Percentiles rank a stretch among this genome's conserved stretches.
phyloP scores from a whole-genome alignment of 2,888 invertebrate species.

The Trachelus tabidus region DNA sequence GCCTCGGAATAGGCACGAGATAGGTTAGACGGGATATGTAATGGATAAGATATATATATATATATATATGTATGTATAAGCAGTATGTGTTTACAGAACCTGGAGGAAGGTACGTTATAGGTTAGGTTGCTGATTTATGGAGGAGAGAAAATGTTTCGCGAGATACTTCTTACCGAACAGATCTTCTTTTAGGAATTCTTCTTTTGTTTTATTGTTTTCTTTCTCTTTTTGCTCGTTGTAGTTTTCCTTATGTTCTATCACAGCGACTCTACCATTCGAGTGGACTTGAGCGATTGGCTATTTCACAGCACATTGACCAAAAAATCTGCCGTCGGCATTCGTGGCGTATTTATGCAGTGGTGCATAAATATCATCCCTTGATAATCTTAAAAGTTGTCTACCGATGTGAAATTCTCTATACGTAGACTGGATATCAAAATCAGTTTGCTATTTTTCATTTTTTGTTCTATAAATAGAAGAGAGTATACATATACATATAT shows the following conservation, averaged over 20 bases:
- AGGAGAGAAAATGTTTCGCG: not conserved
- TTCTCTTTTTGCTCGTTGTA: slow-evolving; percentile 2
- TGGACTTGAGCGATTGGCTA: slow-evolving; percentile 47
- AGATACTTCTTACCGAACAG: not conserved
- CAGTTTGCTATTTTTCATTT: not conserved
- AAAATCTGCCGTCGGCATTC: not conserved
- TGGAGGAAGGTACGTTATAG: not conserved
- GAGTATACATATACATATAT: not conserved
- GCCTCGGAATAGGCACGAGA: too few relatives aligned
- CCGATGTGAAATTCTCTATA: not conserved
- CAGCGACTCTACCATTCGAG: not conserved
- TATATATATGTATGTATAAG: not conserved
- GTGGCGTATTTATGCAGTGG: not conserved
- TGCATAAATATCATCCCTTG: not conserved
- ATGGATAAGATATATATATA: too few relatives aligned
- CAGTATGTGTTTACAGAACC: not conserved
- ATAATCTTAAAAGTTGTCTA: not conserved
- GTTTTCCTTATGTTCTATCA: not conserved
- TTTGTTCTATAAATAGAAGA: not conserved
- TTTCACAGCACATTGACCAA: slow-evolving; percentile 53
- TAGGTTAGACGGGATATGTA: too few relatives aligned
- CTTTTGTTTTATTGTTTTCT: not conserved
- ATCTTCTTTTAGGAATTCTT: not conserved
- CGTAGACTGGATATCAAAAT: not conserved
- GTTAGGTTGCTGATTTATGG: not conserved